Conservation (phyloP, 92 coral and sea anemone species). For the Zoanthus sociatus region DNA sequence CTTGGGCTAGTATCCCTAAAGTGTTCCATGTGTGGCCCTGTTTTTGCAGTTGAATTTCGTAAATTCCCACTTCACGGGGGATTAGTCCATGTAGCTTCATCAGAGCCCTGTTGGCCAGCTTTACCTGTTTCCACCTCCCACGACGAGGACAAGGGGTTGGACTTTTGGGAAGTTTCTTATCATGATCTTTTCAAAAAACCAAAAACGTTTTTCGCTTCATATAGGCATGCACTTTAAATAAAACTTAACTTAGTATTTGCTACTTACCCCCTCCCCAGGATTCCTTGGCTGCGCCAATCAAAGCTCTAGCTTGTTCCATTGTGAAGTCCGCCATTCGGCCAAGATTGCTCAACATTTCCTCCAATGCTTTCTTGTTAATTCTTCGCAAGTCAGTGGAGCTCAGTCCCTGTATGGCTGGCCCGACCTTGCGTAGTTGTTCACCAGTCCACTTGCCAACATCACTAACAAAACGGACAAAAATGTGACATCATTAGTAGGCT, state of each 20-base stretch:
- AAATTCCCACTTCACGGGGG: no score
- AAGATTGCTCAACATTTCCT: constrained; percentile 85
- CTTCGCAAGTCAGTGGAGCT: constrained; percentile 84
- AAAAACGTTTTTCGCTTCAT: no score
- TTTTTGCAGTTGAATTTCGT: no score
- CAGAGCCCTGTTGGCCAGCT: no score
- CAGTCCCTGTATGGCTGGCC: constrained; percentile 90
- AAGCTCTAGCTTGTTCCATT: constrained; percentile 83
- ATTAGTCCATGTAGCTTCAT: no score
- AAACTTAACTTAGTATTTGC: background rate
- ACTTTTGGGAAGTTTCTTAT: no score
- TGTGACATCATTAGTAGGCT: background rate
- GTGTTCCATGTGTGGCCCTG: no score
- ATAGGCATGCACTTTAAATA: background rate
- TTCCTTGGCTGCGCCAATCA: constrained; percentile 85
- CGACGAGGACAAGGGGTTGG: no score
- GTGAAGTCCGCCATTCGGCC: constrained; percentile 71
- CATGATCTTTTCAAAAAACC: no score
- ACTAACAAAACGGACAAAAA: constrained; percentile 25
- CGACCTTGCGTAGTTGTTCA: constrained; percentile 91
- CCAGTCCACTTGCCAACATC: constrained; percentile 92
- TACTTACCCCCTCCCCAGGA: constrained; percentile 64
- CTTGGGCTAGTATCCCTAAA: no score
- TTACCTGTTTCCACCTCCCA: no score
- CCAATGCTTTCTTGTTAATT: constrained; percentile 82